These are phyloP conservation scores for Antheraea assamensis DNA, from an alignment of 2,888 invertebrate genomes.

Conservation along the genomic window DNA sequence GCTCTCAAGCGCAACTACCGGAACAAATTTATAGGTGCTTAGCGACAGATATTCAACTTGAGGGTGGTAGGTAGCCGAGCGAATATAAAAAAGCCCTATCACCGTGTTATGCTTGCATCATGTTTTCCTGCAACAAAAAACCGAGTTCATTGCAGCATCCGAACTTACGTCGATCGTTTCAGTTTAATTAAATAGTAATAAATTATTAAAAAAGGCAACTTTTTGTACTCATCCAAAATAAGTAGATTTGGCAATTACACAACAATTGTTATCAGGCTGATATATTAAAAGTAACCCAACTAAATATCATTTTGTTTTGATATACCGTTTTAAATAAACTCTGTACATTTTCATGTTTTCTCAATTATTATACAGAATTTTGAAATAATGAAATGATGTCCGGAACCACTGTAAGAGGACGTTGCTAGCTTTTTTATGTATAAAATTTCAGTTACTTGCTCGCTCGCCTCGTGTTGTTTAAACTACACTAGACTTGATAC, in stretches of 20 bases:
- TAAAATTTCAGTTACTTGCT: slow-evolving; percentile 6
- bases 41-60: too few relatives aligned
- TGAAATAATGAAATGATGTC: slow-evolving; percentile 7
- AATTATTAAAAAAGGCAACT: too few relatives aligned
- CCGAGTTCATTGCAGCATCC: too few relatives aligned
- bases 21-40: too few relatives aligned
- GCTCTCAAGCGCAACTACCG: too few relatives aligned
- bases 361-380: neutral
- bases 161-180: too few relatives aligned
- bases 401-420: neutral
- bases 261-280: neutral
- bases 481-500: slow-evolving; percentile 9
- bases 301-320: neutral
- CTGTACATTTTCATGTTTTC: neutral
- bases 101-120: too few relatives aligned
- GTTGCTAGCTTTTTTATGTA: neutral
- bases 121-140: too few relatives aligned
- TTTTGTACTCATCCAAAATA: neutral
- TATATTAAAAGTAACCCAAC: neutral
- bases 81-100: too few relatives aligned
- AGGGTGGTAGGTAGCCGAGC: too few relatives aligned
- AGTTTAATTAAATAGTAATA: neutral
- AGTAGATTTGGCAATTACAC: neutral
- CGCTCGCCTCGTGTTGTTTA: slow-evolving; percentile 10
- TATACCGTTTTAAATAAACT: neutral